Percentiles rank a stretch among this genome's conserved stretches.
phyloP scores from a whole-genome alignment of 2,113 vertebrate genomes.

The Syngnathus typhle region DNA sequence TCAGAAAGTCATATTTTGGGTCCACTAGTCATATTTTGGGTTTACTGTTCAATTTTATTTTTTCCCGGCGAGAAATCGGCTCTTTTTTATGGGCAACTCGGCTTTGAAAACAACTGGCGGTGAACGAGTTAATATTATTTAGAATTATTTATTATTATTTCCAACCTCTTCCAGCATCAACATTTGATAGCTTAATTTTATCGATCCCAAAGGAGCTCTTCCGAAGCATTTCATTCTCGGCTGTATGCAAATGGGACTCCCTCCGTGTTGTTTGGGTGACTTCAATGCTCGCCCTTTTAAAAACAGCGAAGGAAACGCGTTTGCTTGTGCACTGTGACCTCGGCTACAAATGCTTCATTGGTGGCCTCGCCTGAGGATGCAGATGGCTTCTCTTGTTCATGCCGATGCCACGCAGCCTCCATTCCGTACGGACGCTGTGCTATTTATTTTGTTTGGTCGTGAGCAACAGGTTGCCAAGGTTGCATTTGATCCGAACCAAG shows the following conservation, averaged over 20 bases:
- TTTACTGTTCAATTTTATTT: too few relatives aligned
- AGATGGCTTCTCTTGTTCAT: conserved; percentile 9
- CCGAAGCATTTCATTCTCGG: neutral
- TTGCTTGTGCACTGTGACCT: neutral
- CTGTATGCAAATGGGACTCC: neutral
- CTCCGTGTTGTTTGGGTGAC: neutral
- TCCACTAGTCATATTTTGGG: too few relatives aligned
- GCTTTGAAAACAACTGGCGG: too few relatives aligned
- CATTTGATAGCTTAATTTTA: neutral
- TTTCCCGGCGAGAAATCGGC: too few relatives aligned
- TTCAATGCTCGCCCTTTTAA: conserved; percentile 11
- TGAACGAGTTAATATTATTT: neutral
- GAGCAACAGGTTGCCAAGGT: neutral
- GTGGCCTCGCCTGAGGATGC: conserved; percentile 23
- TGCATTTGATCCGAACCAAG: neutral
- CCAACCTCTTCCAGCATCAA: neutral
- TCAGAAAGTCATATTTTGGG: too few relatives aligned
- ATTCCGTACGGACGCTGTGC: conserved; percentile 5
- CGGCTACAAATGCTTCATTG: conserved; percentile 21
- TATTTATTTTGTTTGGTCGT: conserved; percentile 7
- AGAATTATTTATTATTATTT: neutral
- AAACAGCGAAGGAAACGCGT: conserved; percentile 7
- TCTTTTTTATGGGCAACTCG: too few relatives aligned
- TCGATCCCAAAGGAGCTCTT: neutral
- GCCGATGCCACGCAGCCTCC: conserved; percentile 5